Evolutionary conservation across 2,797 vertebrate species (phyloP).

Genomic region (Brachymystax lenok): DNA sequence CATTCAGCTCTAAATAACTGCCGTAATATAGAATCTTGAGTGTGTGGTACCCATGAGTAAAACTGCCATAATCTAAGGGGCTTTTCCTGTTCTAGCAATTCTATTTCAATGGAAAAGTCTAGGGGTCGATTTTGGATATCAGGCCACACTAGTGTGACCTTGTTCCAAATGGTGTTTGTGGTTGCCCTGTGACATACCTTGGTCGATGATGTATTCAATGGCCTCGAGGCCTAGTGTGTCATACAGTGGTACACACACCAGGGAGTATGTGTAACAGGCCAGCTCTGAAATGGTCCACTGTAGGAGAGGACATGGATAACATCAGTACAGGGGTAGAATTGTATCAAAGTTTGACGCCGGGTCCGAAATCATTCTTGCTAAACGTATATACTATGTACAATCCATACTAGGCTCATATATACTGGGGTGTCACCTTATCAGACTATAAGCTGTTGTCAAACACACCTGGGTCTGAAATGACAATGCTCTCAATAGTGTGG

Average conservation of each 20-base stretch:
- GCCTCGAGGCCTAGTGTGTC: constrained; percentile 92
- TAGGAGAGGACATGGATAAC: constrained; percentile 23
- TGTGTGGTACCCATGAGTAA: too few relatives aligned
- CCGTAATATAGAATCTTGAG: too few relatives aligned
- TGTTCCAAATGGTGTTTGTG: not conserved
- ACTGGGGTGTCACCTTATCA: too few relatives aligned
- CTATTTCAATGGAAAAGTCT: not conserved
- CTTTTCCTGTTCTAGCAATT: not conserved
- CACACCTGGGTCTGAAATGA: too few relatives aligned
- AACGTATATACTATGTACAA: too few relatives aligned
- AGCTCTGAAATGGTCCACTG: constrained; percentile 95
- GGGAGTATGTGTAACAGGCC: constrained; percentile 91
- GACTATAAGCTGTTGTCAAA: too few relatives aligned
- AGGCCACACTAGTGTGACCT: not conserved
- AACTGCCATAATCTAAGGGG: not conserved
- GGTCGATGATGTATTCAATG: constrained; percentile 86
- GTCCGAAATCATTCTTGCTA: too few relatives aligned
- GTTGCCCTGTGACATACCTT: constrained; percentile 72
- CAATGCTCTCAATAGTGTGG: too few relatives aligned
- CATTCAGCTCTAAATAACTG: too few relatives aligned
- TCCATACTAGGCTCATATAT: too few relatives aligned
- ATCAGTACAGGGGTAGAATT: too few relatives aligned
- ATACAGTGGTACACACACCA: constrained; percentile 91
- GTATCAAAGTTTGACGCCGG: too few relatives aligned
- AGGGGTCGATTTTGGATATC: not conserved